These are phyloP conservation scores for Podocnemis expansa DNA, from an alignment of 2,113 vertebrate species.

Conservation along the genomic window DNA sequence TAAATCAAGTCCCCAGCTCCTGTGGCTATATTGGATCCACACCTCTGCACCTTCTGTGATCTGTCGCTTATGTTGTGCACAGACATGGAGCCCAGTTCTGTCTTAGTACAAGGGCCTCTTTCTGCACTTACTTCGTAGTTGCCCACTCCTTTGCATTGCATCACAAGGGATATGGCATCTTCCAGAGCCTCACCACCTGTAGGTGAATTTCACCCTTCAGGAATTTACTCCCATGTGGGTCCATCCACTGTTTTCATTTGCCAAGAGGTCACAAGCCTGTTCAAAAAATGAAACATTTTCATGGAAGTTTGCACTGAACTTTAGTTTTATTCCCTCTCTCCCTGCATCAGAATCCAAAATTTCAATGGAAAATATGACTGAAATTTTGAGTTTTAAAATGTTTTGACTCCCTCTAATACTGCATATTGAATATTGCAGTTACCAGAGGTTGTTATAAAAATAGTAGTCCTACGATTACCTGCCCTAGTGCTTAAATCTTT, in stretches of 20 bases:
- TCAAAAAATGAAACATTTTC: not conserved
- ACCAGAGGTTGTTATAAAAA: not conserved
- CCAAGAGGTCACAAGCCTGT: not conserved
- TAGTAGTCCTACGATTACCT: not conserved
- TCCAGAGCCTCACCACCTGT: not conserved
- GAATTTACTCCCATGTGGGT: no score
- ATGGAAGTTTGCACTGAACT: not conserved
- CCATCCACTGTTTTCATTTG: not conserved
- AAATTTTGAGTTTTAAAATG: not conserved
- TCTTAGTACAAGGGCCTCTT: not conserved
- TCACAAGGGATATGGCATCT: no score
- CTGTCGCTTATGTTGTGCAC: accelerated
- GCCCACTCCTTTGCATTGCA: not conserved
- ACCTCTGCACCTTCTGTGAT: accelerated
- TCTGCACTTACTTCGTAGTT: not conserved
- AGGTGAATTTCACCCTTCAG: no score
- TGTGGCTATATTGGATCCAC: not conserved
- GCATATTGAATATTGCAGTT: not conserved
- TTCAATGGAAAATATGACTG: not conserved
- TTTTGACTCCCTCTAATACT: not conserved
- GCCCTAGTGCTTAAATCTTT: not conserved
- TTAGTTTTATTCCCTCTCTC: not conserved
- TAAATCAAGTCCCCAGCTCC: not conserved
- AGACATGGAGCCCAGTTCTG: not conserved
- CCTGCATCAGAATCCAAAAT: not conserved